These are phyloP conservation scores for Lonchura striata DNA, from an alignment of 2,113 vertebrate genomes.

Conservation along the genomic window DNA sequence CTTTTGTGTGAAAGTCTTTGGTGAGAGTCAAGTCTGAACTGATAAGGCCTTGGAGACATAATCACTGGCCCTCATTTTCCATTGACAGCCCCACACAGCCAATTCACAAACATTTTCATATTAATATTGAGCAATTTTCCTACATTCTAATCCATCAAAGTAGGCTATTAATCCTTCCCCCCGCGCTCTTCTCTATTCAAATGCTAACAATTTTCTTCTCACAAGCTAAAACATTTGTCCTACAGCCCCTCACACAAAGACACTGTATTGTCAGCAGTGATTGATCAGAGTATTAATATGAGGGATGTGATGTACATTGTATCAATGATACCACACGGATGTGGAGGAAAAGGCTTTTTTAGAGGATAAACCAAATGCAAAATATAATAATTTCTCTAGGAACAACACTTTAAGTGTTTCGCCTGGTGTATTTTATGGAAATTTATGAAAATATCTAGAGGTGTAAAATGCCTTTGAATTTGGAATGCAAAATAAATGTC, in stretches of 20 bases:
- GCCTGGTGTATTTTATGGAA: constrained; percentile 52
- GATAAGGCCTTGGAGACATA: constrained; percentile 83
- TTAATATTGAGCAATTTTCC: constrained; percentile 99
- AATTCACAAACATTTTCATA: constrained; percentile 98
- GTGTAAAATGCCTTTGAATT: not conserved
- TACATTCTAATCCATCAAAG: constrained; percentile 99
- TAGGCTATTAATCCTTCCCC: constrained; percentile 92
- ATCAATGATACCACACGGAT: constrained; percentile 81
- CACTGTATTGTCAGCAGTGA: constrained; percentile 88
- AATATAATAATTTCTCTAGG: constrained; percentile 76
- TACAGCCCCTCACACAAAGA: constrained; percentile 88
- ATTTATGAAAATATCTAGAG: constrained; percentile 52
- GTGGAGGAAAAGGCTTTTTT: constrained; percentile 77
- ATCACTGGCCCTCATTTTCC: constrained; percentile 79
- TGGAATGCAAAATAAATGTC: not conserved
- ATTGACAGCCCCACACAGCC: constrained; percentile 76
- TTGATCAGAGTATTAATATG: constrained; percentile 91
- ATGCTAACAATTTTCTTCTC: constrained; percentile 89
- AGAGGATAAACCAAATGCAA: constrained; percentile 78
- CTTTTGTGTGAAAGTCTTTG: constrained; percentile 84
- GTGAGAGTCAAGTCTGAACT: constrained; percentile 75
- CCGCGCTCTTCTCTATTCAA: constrained; percentile 85
- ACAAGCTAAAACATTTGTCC: constrained; percentile 92
- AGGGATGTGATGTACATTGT: constrained; percentile 81
- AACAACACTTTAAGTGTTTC: not conserved